Conservation (phyloP, 2,113 vertebrate species). For the Podilymbus podiceps region DNA sequence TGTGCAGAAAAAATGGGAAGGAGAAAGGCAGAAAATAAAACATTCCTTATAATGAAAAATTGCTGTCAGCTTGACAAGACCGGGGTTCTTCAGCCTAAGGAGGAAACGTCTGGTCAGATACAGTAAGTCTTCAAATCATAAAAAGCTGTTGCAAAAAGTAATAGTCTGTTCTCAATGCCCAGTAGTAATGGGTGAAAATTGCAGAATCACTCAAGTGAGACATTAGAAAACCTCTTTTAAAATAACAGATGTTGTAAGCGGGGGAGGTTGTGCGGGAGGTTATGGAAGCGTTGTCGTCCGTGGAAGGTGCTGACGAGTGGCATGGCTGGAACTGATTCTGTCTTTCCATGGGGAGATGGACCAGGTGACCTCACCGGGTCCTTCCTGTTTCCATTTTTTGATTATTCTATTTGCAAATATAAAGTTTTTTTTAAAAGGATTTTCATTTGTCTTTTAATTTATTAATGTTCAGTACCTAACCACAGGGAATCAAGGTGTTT, state of each 20-base stretch:
- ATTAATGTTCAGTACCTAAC: background rate
- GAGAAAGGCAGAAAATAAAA: background rate
- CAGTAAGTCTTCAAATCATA: background rate
- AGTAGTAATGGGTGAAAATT: background rate
- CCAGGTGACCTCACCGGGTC: background rate
- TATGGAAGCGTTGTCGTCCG: background rate
- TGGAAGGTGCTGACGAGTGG: background rate
- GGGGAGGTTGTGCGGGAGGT: background rate
- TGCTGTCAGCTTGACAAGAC: background rate
- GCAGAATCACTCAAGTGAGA: background rate
- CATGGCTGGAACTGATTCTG: background rate
- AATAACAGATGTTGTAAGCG: accelerated
- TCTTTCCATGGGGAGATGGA: accelerated
- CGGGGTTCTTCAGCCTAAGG: background rate
- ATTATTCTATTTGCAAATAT: background rate
- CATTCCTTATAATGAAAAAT: background rate
- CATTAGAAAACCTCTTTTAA: background rate
- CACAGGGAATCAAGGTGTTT: background rate
- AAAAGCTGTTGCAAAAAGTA: background rate
- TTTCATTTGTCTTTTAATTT: background rate
- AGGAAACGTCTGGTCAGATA: background rate
- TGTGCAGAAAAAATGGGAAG: background rate
- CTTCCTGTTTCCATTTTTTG: background rate
- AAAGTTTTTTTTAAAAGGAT: background rate
- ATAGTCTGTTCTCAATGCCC: background rate